phyloP scores from a whole-genome alignment of 2,888 invertebrate genomes.

The Macrosiphum euphorbiae region DNA sequence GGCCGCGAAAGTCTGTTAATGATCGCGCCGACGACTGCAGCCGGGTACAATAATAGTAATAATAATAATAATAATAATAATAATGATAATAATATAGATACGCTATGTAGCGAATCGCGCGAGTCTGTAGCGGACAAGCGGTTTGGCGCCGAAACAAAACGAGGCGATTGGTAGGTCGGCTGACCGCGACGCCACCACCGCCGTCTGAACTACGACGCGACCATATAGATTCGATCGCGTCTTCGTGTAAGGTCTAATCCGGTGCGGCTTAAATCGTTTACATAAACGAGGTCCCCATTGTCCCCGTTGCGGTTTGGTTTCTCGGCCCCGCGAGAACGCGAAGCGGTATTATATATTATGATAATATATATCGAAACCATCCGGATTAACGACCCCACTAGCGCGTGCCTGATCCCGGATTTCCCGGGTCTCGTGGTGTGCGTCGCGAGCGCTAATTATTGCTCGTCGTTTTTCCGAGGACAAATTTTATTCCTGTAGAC shows the following conservation, averaged over 20 bases:
- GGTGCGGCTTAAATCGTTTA: conserved; percentile 35
- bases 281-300: background rate
- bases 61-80: no score
- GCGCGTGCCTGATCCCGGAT: background rate
- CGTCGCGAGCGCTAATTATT: background rate
- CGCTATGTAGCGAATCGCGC: background rate
- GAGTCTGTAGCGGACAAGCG: conserved; percentile 18
- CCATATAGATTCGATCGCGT: background rate
- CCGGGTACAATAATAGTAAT: no score
- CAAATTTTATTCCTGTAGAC: background rate
- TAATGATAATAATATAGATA: no score
- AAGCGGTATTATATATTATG: background rate
- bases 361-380: background rate
- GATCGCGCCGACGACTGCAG: background rate
- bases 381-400: background rate
- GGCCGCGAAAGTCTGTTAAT: conserved; percentile 7
- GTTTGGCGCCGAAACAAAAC: conserved; percentile 26
- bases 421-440: background rate
- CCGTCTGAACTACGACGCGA: background rate
- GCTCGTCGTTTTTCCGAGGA: background rate
- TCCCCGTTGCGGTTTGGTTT: background rate
- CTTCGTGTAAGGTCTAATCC: conserved; percentile 26
- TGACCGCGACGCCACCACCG: background rate
- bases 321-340: background rate
- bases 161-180: background rate